phyloP scores from a whole-genome alignment of 2,113 vertebrate genomes.

The Rhizomys pruinosus region DNA sequence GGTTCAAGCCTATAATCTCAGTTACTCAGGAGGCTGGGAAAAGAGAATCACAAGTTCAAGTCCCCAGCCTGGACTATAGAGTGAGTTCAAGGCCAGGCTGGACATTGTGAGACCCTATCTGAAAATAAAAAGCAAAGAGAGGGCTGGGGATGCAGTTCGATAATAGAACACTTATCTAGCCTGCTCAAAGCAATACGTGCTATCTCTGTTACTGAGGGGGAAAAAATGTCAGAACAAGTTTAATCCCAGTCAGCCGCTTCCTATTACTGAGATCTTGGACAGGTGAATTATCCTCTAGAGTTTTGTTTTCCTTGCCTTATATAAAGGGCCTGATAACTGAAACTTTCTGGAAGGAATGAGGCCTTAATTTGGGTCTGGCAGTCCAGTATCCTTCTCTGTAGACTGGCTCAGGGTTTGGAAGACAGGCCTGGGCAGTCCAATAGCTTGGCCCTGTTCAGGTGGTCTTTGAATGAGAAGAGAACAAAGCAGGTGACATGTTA shows the following conservation, averaged over 20 bases:
- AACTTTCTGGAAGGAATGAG: background rate
- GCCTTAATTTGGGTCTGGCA: background rate
- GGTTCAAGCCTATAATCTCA: background rate
- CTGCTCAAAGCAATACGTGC: background rate
- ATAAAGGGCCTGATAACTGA: background rate
- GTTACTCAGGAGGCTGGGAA: background rate
- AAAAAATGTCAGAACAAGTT: background rate
- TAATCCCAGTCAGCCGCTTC: background rate
- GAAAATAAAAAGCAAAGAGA: background rate
- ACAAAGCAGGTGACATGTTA: background rate
- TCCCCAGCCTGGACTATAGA: background rate
- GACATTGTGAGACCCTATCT: background rate
- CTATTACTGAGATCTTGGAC: background rate
- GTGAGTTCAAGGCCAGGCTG: too few relatives aligned
- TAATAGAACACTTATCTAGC: background rate
- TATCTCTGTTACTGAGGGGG: background rate
- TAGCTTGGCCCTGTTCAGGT: background rate
- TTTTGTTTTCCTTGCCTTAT: background rate
- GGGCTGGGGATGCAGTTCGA: background rate
- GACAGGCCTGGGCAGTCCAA: background rate
- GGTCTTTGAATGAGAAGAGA: background rate
- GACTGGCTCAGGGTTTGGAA: background rate
- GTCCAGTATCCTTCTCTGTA: too few relatives aligned
- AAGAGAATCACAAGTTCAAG: background rate
- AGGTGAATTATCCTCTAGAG: background rate